These are phyloP conservation scores for Gibbula magus DNA, from an alignment of 2,888 invertebrate species.

Conservation along the genomic window DNA sequence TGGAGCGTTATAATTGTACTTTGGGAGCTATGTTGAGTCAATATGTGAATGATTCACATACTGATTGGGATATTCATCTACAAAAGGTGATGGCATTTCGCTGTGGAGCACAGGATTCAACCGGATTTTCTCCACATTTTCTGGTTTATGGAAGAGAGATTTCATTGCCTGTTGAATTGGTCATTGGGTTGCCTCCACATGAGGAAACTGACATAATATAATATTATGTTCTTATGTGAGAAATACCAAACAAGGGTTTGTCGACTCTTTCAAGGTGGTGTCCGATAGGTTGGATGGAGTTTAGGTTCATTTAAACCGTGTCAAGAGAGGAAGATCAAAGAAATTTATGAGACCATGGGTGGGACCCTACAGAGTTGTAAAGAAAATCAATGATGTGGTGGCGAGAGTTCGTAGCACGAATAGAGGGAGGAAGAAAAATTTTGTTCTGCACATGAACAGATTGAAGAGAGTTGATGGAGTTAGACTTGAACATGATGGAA, in stretches of 20 bases:
- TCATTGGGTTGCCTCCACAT: neutral
- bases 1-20: neutral
- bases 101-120: neutral
- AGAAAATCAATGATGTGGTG: constrained; percentile 4
- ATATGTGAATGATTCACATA: neutral
- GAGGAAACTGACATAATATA: neutral
- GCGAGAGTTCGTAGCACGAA: neutral
- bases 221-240: neutral
- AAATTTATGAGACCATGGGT: constrained; percentile 26
- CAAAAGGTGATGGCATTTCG: constrained; percentile 20
- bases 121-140: neutral
- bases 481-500: neutral
- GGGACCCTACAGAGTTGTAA: constrained; percentile 21
- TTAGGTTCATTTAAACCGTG: neutral
- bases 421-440: neutral
- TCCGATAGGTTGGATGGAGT: neutral
- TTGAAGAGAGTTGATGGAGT: neutral
- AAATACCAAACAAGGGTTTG: neutral
- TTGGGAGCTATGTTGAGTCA: constrained; percentile 1
- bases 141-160: neutral
- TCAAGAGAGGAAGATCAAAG: neutral
- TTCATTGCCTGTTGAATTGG: neutral
- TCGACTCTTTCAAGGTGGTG: neutral
- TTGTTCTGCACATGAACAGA: neutral
- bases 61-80: constrained; percentile 13